Evolutionary conservation across 2,113 vertebrate species (phyloP).

Genomic region (Mohoua ochrocephala): DNA sequence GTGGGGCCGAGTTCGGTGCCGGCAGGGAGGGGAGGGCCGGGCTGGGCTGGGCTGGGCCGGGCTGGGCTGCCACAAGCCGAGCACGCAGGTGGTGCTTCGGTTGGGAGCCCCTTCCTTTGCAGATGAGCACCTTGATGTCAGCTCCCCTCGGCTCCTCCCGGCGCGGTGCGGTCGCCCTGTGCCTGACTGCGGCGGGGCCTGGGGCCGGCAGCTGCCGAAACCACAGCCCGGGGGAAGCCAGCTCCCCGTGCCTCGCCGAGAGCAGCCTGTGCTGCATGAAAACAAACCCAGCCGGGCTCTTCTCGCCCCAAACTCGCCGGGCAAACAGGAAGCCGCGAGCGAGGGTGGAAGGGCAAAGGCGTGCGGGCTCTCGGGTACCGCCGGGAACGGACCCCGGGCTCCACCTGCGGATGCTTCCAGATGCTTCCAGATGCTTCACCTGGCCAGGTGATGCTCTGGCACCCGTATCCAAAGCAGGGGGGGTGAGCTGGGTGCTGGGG

Average conservation of each 20-base stretch:
- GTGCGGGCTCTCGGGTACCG: accelerated
- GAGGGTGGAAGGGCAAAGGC: not conserved
- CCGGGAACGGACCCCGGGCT: accelerated
- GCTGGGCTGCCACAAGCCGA: not conserved
- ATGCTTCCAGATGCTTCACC: no score
- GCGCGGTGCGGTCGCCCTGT: not conserved
- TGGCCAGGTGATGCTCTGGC: not conserved
- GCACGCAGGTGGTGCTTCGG: not conserved
- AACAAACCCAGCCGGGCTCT: accelerated
- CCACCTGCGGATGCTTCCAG: not conserved
- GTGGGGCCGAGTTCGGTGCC: not conserved
- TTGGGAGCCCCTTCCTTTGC: conserved; percentile 30
- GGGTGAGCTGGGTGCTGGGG: accelerated
- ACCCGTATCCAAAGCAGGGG: accelerated
- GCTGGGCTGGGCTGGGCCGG: not conserved
- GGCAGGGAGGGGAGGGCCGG: not conserved
- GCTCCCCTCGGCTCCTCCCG: not conserved
- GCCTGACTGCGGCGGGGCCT: not conserved
- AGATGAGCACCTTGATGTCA: conserved; percentile 18
- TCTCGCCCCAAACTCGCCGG: not conserved
- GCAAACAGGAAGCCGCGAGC: not conserved
- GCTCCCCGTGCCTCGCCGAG: not conserved
- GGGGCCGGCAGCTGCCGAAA: conserved; percentile 13
- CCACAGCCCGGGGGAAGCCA: not conserved
- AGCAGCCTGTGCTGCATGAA: not conserved